Base-by-base conservation (phyloP, 2,888 invertebrate species). In the Steromphala cineraria region DNA sequence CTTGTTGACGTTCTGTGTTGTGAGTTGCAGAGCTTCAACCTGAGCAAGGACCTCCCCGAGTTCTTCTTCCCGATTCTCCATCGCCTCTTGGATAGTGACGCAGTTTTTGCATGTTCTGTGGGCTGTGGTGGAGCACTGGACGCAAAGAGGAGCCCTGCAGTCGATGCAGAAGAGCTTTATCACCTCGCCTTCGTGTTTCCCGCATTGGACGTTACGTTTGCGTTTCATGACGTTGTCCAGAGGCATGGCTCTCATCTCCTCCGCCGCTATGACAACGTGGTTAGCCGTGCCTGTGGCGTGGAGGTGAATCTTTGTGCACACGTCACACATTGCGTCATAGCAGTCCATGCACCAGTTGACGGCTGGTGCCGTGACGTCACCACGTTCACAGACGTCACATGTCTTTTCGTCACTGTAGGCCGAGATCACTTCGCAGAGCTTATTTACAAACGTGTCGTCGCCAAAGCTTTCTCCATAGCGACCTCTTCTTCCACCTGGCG, bases 341-440 rank as follows among this genome's bases (percentile, higher is more conserved):
- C 91, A 91, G 67, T 91, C 89, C 82, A 86, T 86, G 81, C 91
- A 90, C 89, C 89, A 90, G 78, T 87, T 82, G 15, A 82, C 81
- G 0, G 90, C 90, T 0, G 79, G 28, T 0, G 81, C 78, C 2
- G 80, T 82, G 78, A 86, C 88, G 7, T 87, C 87, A 8, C 83
- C 67, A 31, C 88, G 71, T 3, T 82, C 74, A 81, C 90, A 90
- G 28, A 88, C 84, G 76, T 90, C 90, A 82, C 90, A 90, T 10
- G 81, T 81, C 80, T 89, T 89, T 55, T 86, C 87, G 0, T 86
- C 85, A 17, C 86, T 84, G 75, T 86, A 81, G 0, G 87, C 89
- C 53, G 78, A 81, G 67, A 87, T 86, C 7, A 89, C 81, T 56
- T 90, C 87, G 0, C 86, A 84, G n/a, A 90, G 78, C 52, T 87